A percentile compares a stretch with the other conserved stretches of the same genome.
phyloP scores from a whole-genome alignment of 2,888 invertebrate genomes.

The Drosophila kokeensis region DNA sequence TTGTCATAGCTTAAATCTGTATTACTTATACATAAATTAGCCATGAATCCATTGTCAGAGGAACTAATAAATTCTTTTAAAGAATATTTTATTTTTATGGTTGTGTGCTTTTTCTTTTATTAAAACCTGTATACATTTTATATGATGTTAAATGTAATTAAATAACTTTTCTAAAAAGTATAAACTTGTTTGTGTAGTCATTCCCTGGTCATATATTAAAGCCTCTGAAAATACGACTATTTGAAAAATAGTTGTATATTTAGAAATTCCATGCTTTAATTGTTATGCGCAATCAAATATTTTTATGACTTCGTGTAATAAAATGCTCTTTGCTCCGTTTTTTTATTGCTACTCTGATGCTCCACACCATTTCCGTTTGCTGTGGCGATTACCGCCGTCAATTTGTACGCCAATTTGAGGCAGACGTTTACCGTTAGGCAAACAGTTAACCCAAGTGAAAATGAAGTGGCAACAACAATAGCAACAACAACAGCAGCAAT shows the following conservation, averaged over 20 bases:
- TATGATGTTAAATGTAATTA: background rate
- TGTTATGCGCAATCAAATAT: slow-evolving; percentile 21
- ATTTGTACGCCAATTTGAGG: slow-evolving; percentile 78
- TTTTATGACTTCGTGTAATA: slow-evolving; percentile 3
- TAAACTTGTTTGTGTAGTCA: slow-evolving; percentile 1
- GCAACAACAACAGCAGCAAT: slow-evolving; percentile 12
- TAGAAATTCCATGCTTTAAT: background rate
- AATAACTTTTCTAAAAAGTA: background rate
- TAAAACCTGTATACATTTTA: background rate
- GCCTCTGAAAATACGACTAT: background rate
- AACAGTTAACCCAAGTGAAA: slow-evolving; percentile 81
- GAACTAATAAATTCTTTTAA: background rate
- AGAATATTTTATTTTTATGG: background rate
- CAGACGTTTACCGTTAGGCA: slow-evolving; percentile 69
- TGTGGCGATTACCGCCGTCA: slow-evolving; percentile 72
- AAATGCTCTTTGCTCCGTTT: slow-evolving; percentile 30
- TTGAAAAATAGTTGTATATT: background rate
- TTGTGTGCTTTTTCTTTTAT: background rate
- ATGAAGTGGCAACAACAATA: slow-evolving; percentile 68
- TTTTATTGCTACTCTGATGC: slow-evolving; percentile 46
- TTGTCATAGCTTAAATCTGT: background rate
- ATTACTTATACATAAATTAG: background rate
- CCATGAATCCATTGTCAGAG: background rate
- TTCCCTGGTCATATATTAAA: background rate
- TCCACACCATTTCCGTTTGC: slow-evolving; percentile 67